Conservation (phyloP, 1,140 invertebrate genomes). For the Eupeodes corollae region DNA sequence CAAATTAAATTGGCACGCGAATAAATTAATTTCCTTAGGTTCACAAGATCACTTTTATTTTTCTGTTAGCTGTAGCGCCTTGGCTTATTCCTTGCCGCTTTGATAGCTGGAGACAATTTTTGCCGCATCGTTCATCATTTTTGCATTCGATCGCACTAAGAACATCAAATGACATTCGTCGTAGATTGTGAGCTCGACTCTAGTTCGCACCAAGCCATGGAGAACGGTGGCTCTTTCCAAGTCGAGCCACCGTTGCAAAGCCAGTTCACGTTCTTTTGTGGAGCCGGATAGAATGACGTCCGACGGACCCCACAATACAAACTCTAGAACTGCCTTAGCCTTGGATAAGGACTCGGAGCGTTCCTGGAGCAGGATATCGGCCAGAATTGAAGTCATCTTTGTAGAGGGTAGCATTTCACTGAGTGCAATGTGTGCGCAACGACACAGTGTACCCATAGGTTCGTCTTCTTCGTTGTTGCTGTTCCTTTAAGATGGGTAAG, state of each 20-base stretch:
- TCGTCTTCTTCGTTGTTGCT: slow-evolving; percentile 42
- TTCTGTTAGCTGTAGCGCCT: too few relatives aligned
- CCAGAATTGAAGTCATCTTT: slow-evolving; percentile 53
- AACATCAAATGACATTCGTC: slow-evolving; percentile 72
- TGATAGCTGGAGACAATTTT: slow-evolving; percentile 32
- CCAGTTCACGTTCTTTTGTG: slow-evolving; percentile 53
- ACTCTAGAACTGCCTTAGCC: slow-evolving; percentile 64
- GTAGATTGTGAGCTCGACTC: slow-evolving; percentile 59
- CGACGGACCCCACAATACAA: slow-evolving; percentile 73
- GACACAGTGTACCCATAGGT: slow-evolving; percentile 59
- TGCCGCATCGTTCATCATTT: slow-evolving; percentile 66
- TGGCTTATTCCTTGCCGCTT: neutral
- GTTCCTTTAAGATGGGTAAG: slow-evolving; percentile 15
- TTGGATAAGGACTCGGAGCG: slow-evolving; percentile 55
- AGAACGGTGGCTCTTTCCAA: slow-evolving; percentile 69
- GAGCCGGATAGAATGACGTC: slow-evolving; percentile 55
- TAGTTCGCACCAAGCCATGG: slow-evolving; percentile 60
- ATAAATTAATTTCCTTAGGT: too few relatives aligned
- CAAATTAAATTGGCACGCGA: too few relatives aligned
- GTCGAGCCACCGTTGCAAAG: slow-evolving; percentile 70
- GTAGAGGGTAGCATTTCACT: slow-evolving; percentile 51
- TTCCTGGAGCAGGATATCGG: slow-evolving; percentile 56
- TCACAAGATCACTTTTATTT: too few relatives aligned
- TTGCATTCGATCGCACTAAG: slow-evolving; percentile 65
- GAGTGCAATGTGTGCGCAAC: slow-evolving; percentile 60